Evolutionary conservation across 2,113 vertebrate genomes (phyloP).

Genomic region (Indicator indicator): DNA sequence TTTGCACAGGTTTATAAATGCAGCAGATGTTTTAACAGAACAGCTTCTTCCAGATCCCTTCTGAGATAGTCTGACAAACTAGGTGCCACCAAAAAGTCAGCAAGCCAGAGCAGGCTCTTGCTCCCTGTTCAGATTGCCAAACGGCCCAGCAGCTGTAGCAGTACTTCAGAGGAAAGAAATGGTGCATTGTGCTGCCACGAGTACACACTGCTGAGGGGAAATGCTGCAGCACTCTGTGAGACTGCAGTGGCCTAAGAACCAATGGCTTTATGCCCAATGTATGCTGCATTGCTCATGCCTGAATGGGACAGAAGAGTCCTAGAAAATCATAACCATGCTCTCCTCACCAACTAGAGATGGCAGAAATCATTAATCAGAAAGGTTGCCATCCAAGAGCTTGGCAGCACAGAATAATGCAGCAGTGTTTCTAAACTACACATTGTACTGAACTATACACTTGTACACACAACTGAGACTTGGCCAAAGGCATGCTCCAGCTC

Average conservation of each 20-base stretch:
- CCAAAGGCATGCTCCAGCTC: neutral
- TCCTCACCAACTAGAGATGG: neutral
- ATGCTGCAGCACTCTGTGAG: neutral
- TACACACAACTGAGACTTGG: neutral
- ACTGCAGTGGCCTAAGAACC: neutral
- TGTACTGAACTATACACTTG: no score
- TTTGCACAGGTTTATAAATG: neutral
- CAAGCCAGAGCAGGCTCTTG: neutral
- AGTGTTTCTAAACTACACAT: neutral
- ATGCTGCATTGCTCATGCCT: neutral
- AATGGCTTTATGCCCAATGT: neutral
- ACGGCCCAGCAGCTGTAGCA: neutral
- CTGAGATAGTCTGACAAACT: neutral
- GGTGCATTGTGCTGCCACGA: neutral
- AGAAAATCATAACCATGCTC: neutral
- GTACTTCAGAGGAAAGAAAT: neutral
- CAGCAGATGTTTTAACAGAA: neutral
- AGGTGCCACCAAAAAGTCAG: neutral
- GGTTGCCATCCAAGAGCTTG: neutral
- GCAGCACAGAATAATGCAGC: neutral
- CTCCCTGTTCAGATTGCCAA: neutral
- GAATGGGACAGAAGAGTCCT: neutral
- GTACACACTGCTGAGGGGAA: rapidly evolving
- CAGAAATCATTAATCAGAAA: neutral
- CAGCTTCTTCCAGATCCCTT: neutral